Percentiles rank a stretch among this genome's conserved stretches.
phyloP scores from a whole-genome alignment of 2,797 vertebrate species.

The Okamejei kenojei region DNA sequence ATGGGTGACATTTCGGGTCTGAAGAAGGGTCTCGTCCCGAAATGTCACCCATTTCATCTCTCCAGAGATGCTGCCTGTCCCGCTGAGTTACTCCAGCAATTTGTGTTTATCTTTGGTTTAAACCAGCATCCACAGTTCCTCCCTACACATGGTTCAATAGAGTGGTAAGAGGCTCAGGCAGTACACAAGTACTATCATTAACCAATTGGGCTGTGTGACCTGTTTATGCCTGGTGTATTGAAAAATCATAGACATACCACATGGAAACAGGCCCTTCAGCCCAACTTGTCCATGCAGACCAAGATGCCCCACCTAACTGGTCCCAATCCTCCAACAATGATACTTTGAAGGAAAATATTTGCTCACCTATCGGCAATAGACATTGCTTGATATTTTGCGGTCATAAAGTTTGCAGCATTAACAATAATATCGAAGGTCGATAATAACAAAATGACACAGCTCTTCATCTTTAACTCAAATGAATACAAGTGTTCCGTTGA shows the following conservation, averaged over 20 bases:
- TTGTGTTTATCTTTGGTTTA: too few species aligned
- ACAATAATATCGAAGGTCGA: not conserved
- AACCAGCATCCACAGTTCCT: too few species aligned
- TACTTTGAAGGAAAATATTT: slow-evolving; percentile 6
- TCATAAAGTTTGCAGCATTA: not conserved
- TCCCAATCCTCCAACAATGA: not conserved
- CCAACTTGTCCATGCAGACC: too few species aligned
- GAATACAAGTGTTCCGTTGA: not conserved
- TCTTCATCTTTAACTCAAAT: not conserved
- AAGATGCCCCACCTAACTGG: too few species aligned
- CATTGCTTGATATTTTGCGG: not conserved
- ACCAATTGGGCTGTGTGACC: not conserved
- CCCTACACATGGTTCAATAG: not conserved
- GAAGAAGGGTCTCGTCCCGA: too few species aligned
- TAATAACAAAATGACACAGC: not conserved
- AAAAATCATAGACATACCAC: too few species aligned
- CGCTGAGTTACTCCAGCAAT: too few species aligned
- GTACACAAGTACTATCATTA: not conserved
- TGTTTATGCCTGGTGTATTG: not conserved
- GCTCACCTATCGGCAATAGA: not conserved
- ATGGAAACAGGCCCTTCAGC: too few species aligned
- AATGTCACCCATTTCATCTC: too few species aligned
- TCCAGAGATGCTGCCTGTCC: too few species aligned
- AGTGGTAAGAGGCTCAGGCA: not conserved
- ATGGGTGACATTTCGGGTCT: too few species aligned